Percentiles rank a stretch among this genome's conserved stretches.
Evolutionary conservation across 2,888 invertebrate species (phyloP).

Genomic region (Chrysotoxum bicinctum): DNA sequence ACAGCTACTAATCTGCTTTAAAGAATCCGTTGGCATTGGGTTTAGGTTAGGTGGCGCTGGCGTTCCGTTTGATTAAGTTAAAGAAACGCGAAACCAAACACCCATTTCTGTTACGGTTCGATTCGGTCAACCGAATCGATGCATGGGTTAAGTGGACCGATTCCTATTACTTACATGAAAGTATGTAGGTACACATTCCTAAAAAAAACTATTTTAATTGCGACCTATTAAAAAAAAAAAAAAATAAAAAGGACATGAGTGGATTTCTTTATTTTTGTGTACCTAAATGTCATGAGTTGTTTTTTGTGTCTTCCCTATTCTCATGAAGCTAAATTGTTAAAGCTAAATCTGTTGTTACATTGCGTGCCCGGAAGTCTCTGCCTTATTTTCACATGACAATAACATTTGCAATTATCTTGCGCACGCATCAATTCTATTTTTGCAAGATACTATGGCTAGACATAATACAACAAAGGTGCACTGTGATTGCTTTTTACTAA

Average conservation of each 20-base stretch:
- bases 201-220: neutral
- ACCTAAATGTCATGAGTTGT: neutral
- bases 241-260: conserved; percentile 18
- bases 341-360: neutral
- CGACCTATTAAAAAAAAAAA: conserved; percentile 32
- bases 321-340: neutral
- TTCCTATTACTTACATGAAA: conserved; percentile 45
- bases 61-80: conserved; percentile 64
- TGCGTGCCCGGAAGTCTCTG: conserved; percentile 49
- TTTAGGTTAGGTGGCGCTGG: neutral
- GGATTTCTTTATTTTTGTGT: neutral
- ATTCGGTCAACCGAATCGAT: conserved; percentile 58
- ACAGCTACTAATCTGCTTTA: neutral
- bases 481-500: conserved; percentile 10
- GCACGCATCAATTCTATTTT: conserved; percentile 62
- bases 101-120: conserved; percentile 36
- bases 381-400: conserved; percentile 50
- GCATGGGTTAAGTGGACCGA: conserved; percentile 59
- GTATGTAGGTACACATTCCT: neutral
- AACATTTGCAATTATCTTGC: conserved; percentile 46
- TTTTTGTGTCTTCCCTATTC: conserved; percentile 1
- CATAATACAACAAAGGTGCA: neutral
- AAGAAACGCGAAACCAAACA: conserved; percentile 57
- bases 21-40: conserved; percentile 19
- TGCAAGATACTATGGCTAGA: conserved; percentile 5